A percentile compares a stretch with the other conserved stretches of the same genome.
phyloP scores from a whole-genome alignment of 2,888 invertebrate species.

The Hypsopygia costalis region DNA sequence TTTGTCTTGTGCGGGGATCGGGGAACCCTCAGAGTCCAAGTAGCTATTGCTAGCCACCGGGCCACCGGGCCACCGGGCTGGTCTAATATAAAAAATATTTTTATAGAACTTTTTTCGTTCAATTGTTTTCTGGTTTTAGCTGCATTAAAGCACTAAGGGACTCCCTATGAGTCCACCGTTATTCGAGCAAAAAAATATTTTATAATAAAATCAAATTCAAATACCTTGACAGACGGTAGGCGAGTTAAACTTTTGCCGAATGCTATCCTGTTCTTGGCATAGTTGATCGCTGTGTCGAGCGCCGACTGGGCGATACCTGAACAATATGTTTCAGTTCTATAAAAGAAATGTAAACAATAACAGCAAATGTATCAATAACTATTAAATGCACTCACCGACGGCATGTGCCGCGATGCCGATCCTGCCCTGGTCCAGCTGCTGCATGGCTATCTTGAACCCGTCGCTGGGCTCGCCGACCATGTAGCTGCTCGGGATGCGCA shows the following conservation, averaged over 20 bases:
- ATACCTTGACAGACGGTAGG: slow-evolving; percentile 84
- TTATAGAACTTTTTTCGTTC: too few species aligned
- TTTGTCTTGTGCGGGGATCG: too few species aligned
- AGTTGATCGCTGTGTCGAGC: slow-evolving; percentile 86
- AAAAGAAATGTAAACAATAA: not conserved
- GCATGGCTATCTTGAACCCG: slow-evolving; percentile 89
- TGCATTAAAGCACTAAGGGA: too few species aligned
- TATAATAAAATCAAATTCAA: too few species aligned
- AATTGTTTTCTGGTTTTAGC: too few species aligned
- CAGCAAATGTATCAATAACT: too few species aligned
- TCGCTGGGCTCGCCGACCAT: slow-evolving; percentile 78
- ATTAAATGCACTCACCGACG: slow-evolving; percentile 83
- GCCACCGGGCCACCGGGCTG: too few species aligned
- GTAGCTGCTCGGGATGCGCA: slow-evolving; percentile 74
- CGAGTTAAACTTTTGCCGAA: slow-evolving; percentile 84
- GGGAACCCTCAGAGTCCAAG: too few species aligned
- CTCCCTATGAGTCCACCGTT: too few species aligned
- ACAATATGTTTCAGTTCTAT: slow-evolving; percentile 8
- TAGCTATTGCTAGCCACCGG: too few species aligned
- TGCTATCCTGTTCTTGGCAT: slow-evolving; percentile 83
- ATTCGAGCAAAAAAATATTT: too few species aligned
- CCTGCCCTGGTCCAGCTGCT: slow-evolving; percentile 84
- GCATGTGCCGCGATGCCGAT: slow-evolving; percentile 89
- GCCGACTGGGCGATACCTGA: slow-evolving; percentile 86
- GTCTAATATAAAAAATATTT: too few species aligned